These are phyloP conservation scores for Trachelus troglodyta DNA, from an alignment of 2,888 invertebrate species.

Conservation along the genomic window DNA sequence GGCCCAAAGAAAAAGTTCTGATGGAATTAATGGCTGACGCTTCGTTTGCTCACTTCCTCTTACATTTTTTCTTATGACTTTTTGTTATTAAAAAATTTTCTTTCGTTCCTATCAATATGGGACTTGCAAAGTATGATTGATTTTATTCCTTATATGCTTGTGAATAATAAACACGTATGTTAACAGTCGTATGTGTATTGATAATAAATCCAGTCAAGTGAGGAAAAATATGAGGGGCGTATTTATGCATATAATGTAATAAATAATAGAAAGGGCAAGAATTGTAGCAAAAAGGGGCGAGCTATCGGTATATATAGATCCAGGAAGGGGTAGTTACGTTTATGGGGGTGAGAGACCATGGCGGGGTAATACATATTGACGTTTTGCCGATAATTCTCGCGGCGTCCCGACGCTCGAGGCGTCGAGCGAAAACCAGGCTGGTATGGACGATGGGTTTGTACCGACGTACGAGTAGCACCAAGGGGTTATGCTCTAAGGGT, in stretches of 20 bases:
- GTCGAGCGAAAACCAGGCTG: constrained; percentile 13
- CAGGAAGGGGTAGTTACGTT: neutral
- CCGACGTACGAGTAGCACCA: constrained; percentile 6
- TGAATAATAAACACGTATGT: neutral
- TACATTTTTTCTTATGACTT: neutral
- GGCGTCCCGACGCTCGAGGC: constrained; percentile 32
- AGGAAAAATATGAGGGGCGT: neutral
- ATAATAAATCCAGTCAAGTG: neutral
- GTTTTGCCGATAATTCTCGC: constrained; percentile 60
- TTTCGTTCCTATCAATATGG: neutral
- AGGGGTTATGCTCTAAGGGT: neutral
- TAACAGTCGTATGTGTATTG: neutral
- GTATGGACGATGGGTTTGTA: constrained; percentile 5
- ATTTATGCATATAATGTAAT: neutral
- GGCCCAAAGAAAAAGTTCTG: constrained; percentile 9
- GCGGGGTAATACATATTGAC: constrained; percentile 56
- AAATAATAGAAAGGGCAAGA: neutral
- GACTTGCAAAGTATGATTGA: neutral
- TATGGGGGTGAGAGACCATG: constrained; percentile 24
- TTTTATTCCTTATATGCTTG: neutral
- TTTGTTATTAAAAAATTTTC: neutral
- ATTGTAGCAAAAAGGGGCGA: neutral
- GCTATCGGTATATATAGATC: neutral
- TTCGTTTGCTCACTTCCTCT: neutral
- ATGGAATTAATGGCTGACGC: neutral